Conservation (phyloP, 30 jellyfish, hydroid and myxozoan species). For the Clytia hemisphaerica region DNA sequence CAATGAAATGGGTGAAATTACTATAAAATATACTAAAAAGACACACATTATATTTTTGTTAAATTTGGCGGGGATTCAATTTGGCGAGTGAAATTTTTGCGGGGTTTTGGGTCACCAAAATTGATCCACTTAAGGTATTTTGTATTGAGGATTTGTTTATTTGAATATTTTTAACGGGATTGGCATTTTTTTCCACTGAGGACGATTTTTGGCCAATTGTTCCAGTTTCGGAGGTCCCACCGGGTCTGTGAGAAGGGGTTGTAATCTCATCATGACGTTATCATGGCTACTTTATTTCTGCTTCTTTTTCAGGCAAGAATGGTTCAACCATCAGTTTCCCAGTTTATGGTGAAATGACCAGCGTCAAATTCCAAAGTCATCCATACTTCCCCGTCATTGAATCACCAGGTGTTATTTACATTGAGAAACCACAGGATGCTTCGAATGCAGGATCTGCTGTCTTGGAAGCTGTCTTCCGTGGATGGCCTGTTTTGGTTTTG, state of each 20-base stretch:
- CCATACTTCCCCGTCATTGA: slow-evolving; percentile 93
- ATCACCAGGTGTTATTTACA: slow-evolving; percentile 91
- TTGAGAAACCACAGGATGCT: slow-evolving; percentile 44
- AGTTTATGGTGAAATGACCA: slow-evolving; percentile 84
- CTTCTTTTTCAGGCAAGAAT: slow-evolving; percentile 31
- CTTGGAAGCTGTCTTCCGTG: slow-evolving; percentile 86
- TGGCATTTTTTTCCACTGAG: too few species aligned
- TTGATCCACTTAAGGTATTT: too few species aligned
- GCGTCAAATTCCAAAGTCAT: slow-evolving; percentile 65
- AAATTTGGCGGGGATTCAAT: too few species aligned
- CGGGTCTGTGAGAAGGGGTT: neutral
- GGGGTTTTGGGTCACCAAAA: too few species aligned
- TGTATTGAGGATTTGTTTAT: too few species aligned
- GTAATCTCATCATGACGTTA: neutral
- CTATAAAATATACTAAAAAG: too few species aligned
- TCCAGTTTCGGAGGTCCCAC: neutral
- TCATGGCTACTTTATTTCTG: neutral
- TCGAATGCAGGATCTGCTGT: slow-evolving; percentile 84
- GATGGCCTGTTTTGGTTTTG: slow-evolving; percentile 96
- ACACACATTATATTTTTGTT: too few species aligned
- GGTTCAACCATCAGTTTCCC: slow-evolving; percentile 73
- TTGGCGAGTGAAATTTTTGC: too few species aligned
- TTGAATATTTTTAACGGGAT: too few species aligned
- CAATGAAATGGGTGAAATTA: too few species aligned
- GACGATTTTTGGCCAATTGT: too few species aligned